Conservation (phyloP, 2,113 vertebrate genomes). For the Echinops telfairi region DNA sequence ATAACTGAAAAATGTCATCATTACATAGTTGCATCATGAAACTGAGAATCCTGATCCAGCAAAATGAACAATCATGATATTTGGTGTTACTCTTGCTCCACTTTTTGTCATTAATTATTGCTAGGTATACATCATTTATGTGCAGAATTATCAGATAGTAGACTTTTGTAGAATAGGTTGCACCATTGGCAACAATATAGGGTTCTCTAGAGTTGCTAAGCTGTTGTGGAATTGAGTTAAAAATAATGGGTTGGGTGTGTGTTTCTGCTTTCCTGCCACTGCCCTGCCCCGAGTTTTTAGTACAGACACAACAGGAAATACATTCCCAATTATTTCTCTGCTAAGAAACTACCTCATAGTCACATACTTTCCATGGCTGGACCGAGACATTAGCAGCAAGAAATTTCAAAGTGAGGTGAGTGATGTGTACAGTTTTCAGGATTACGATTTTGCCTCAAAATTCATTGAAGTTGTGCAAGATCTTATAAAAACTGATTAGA, state of each 20-base stretch:
- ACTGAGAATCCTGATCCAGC: not conserved
- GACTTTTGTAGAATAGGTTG: not conserved
- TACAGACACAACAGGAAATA: slow-evolving; percentile 68
- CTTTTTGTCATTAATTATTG: not conserved
- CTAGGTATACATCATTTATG: not conserved
- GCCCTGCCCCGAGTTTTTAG: not conserved
- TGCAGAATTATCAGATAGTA: not conserved
- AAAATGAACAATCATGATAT: not conserved
- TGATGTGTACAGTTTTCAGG: slow-evolving; percentile 57
- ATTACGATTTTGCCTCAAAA: slow-evolving; percentile 75
- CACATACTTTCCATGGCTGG: slow-evolving; percentile 38
- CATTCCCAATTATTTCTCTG: slow-evolving; percentile 71
- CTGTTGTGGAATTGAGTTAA: not conserved
- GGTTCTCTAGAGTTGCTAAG: not conserved
- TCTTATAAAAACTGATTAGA: slow-evolving; percentile 80
- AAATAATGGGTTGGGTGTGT: not conserved
- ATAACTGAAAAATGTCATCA: not conserved
- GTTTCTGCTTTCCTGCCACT: too few relatives aligned
- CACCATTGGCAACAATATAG: too few relatives aligned
- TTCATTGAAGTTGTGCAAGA: slow-evolving; percentile 71
- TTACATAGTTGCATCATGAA: too few relatives aligned
- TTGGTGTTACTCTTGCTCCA: not conserved
- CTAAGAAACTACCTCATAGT: slow-evolving; percentile 65
- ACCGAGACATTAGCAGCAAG: slow-evolving; percentile 22
- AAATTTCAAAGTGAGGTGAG: slow-evolving; percentile 74